A percentile compares a stretch with the other conserved stretches of the same genome.
Conservation (phyloP, 2,888 invertebrate genomes). For the Tromatobia lineatoria region DNA sequence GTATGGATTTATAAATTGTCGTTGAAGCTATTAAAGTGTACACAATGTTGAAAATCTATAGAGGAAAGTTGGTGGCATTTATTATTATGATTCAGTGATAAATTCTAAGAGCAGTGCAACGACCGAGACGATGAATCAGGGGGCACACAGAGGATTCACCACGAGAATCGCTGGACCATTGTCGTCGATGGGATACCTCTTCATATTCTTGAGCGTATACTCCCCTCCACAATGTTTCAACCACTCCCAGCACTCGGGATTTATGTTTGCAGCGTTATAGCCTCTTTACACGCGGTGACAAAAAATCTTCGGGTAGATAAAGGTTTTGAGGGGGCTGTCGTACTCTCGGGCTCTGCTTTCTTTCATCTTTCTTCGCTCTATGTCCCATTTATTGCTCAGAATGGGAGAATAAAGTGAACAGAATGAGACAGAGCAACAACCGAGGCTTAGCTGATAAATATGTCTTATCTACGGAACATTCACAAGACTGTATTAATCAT, state of each 20-base stretch:
- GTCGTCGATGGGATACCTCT: slow-evolving; percentile 50
- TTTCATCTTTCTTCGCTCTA: slow-evolving; percentile 24
- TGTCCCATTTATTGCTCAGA: slow-evolving; percentile 26
- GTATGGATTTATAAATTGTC: slow-evolving; percentile 15
- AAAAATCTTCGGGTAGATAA: slow-evolving; percentile 39
- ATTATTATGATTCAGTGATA: slow-evolving; percentile 50
- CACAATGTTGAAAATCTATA: not conserved
- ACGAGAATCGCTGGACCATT: slow-evolving; percentile 43
- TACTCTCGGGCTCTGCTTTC: slow-evolving; percentile 14
- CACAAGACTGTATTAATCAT: not conserved
- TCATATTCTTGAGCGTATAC: slow-evolving; percentile 18
- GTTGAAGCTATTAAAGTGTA: not conserved
- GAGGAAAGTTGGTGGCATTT: slow-evolving; percentile 28
- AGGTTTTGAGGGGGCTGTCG: slow-evolving; percentile 19
- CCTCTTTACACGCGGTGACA: slow-evolving; percentile 51
- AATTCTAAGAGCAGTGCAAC: slow-evolving; percentile 24
- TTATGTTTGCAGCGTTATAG: slow-evolving; percentile 56
- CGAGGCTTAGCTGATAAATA: not conserved
- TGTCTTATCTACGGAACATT: not conserved
- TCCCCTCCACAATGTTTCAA: slow-evolving; percentile 29
- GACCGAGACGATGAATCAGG: slow-evolving; percentile 32
- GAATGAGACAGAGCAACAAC: slow-evolving; percentile 23
- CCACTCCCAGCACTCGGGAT: slow-evolving; percentile 40
- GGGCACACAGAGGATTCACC: slow-evolving; percentile 21
- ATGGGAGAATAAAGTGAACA: slow-evolving; percentile 20